These are phyloP conservation scores for Bucco capensis DNA, from an alignment of 2,113 vertebrate genomes.

Conservation along the genomic window DNA sequence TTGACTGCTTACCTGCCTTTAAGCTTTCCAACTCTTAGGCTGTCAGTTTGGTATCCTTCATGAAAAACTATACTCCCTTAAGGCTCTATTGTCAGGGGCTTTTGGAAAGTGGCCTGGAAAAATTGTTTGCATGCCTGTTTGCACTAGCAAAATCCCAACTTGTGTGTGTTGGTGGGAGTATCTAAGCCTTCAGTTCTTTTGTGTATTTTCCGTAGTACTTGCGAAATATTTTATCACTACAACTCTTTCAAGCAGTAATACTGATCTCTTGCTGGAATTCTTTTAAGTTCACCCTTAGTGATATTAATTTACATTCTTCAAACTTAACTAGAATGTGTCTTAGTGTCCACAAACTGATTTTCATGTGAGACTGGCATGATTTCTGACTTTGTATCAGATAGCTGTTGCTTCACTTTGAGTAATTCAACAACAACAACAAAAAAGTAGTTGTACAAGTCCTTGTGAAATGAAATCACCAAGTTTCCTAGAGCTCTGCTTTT, in stretches of 20 bases:
- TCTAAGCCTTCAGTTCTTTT: slow-evolving; percentile 2
- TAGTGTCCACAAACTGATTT: background rate
- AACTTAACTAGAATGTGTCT: background rate
- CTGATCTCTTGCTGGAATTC: background rate
- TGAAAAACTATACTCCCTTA: slow-evolving; percentile 17
- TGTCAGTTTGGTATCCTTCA: background rate
- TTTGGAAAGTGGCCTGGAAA: slow-evolving; percentile 52
- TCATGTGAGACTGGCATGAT: background rate
- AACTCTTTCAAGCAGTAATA: background rate
- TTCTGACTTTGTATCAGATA: slow-evolving; percentile 15
- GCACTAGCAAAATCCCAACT: slow-evolving; percentile 37
- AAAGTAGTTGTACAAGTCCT: background rate
- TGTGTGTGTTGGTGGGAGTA: background rate
- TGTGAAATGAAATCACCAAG: slow-evolving; percentile 7
- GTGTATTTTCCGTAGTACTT: background rate
- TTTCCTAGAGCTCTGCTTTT: slow-evolving; percentile 22
- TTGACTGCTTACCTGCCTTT: background rate
- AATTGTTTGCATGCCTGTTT: slow-evolving; percentile 46
- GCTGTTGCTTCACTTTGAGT: slow-evolving; percentile 4
- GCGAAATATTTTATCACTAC: background rate
- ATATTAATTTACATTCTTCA: slow-evolving; percentile 1
- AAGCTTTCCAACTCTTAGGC: background rate
- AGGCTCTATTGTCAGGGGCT: slow-evolving; percentile 14
- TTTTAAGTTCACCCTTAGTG: background rate
- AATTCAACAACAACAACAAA: slow-evolving; percentile 29